phyloP scores from a whole-genome alignment of 2,113 vertebrate genomes.

The Megalops atlanticus region DNA sequence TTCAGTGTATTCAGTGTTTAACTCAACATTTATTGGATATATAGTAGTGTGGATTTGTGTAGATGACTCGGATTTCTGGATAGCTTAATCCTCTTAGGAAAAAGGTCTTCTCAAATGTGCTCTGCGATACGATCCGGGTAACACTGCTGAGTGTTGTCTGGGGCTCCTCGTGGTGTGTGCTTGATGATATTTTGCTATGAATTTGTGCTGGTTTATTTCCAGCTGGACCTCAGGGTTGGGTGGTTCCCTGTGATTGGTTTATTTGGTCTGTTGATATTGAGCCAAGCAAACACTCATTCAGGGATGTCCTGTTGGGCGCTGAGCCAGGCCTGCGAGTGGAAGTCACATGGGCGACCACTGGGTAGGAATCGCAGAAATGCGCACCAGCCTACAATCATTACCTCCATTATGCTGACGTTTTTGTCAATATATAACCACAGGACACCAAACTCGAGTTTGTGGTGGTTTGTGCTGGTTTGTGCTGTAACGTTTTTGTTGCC shows the following conservation, averaged over 20 bases:
- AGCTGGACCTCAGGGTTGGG: slow-evolving; percentile 56
- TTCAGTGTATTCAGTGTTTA: background rate
- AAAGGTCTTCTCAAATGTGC: slow-evolving; percentile 7
- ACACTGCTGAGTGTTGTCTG: slow-evolving; percentile 51
- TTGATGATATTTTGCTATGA: slow-evolving; percentile 54
- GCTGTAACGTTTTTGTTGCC: slow-evolving; percentile 24
- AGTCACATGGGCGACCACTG: slow-evolving; percentile 59
- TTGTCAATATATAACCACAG: too few species aligned
- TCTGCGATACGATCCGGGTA: slow-evolving; percentile 16
- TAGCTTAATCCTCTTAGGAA: slow-evolving; percentile 29
- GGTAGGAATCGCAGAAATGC: background rate
- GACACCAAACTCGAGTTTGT: background rate
- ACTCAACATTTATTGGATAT: slow-evolving; percentile 18
- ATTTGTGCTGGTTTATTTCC: slow-evolving; percentile 66
- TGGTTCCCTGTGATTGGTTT: slow-evolving; percentile 49
- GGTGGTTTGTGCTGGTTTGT: background rate
- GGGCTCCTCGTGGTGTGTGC: slow-evolving; percentile 40
- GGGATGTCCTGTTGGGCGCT: slow-evolving; percentile 74
- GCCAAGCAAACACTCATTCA: slow-evolving; percentile 71
- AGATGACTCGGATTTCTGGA: background rate
- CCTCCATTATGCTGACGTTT: too few species aligned
- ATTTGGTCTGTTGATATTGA: slow-evolving; percentile 68
- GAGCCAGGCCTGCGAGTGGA: slow-evolving; percentile 68
- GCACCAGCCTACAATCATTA: too few species aligned
- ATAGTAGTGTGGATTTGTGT: slow-evolving; percentile 4